Evolutionary conservation across 2,797 vertebrate genomes (phyloP).

Genomic region (Epinephelus awoara): DNA sequence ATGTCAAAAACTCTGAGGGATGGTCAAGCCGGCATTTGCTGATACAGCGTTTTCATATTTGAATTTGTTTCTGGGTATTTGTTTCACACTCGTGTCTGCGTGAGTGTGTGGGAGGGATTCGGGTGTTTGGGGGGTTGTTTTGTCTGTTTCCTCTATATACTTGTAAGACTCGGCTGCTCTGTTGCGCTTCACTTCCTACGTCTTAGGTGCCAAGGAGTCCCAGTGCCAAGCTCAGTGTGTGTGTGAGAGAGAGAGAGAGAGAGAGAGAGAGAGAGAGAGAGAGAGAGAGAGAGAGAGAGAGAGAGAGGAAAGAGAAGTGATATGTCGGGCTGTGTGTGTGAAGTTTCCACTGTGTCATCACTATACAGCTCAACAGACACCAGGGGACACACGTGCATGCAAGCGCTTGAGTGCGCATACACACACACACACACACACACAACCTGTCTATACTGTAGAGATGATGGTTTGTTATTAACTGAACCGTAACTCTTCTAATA

Average conservation of each 20-base stretch:
- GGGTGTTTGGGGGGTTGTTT: constrained; percentile 17
- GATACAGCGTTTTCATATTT: constrained; percentile 30
- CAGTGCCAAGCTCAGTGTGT: constrained; percentile 26
- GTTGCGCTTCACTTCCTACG: constrained; percentile 57
- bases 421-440: constrained; percentile 8
- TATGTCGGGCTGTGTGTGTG: neutral
- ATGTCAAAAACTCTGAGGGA: neutral
- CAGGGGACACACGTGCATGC: constrained; percentile 4
- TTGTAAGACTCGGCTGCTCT: constrained; percentile 42
- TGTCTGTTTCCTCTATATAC: constrained; percentile 31
- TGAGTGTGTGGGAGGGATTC: neutral
- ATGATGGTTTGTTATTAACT: constrained; percentile 54
- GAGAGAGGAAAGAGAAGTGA: neutral
- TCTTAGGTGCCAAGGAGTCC: constrained; percentile 49
- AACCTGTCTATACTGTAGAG: neutral
- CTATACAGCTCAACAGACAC: constrained; percentile 28
- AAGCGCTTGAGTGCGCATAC: constrained; percentile 1
- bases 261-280: neutral
- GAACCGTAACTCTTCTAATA: constrained; percentile 49
- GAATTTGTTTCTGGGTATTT: constrained; percentile 13
- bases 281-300: no score
- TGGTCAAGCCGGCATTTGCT: constrained; percentile 11
- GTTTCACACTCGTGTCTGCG: neutral
- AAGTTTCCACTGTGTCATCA: constrained; percentile 58
- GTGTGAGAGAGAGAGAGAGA: constrained; percentile 15